Conservation (phyloP, 2,113 vertebrate species). For the Motacilla tschutschensis region DNA sequence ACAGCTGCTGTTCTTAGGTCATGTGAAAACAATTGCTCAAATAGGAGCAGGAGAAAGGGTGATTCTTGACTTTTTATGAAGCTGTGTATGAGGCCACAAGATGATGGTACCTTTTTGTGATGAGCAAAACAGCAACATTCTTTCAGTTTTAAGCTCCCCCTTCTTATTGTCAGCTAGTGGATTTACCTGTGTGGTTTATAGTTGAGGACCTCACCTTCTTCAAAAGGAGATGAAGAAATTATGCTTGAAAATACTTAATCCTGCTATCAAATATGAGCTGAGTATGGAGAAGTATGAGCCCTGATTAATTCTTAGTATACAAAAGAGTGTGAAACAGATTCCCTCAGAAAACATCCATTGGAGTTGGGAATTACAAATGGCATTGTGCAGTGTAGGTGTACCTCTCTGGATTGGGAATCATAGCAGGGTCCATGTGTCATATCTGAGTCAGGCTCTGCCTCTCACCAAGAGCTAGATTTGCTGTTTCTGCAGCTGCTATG, state of each 20-base stretch:
- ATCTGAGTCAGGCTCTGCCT: not conserved
- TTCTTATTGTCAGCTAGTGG: not conserved
- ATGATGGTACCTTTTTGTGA: not conserved
- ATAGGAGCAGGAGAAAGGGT: not conserved
- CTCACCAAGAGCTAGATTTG: not conserved
- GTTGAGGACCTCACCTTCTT: not conserved
- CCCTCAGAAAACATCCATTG: not conserved
- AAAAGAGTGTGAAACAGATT: not conserved
- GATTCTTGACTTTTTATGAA: not conserved
- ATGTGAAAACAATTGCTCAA: not conserved
- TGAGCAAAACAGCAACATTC: not conserved
- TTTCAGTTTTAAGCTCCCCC: not conserved
- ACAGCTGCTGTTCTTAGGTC: not conserved
- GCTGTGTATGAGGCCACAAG: not conserved
- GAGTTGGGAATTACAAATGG: not conserved
- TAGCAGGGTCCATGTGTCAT: not conserved
- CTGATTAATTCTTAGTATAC: not conserved
- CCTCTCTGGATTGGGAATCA: fast-evolving
- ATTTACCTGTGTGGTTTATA: not conserved
- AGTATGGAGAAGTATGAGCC: not conserved
- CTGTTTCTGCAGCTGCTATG: not conserved
- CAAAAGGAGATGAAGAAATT: not conserved
- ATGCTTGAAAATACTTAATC: not conserved
- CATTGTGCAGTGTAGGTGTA: not conserved
- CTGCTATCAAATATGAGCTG: not conserved